Evolutionary conservation across 2,797 vertebrate species (phyloP), one percentile per base, ranked within the genome.

Genomic region (Tinamus major): DNA sequence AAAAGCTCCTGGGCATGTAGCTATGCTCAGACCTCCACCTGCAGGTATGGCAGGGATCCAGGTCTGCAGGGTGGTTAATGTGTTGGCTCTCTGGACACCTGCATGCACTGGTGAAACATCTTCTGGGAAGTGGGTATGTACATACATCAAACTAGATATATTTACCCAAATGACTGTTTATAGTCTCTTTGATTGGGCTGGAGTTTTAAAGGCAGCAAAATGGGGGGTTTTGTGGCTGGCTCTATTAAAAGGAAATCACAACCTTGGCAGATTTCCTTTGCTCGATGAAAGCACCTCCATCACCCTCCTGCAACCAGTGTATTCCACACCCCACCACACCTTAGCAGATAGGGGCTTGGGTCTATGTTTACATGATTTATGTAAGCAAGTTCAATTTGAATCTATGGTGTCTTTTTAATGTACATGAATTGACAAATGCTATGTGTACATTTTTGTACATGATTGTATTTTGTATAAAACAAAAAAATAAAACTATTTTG

Each of bases 371-470:
- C 95, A 89, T 94, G 88, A 96, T 95, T 61, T 94, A 80, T 49
- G 94, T 95, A 96, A 98, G 94, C 93, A 92, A 94, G 81, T 95
- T 96, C 83, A 93, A 95, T 94, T 89, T 86, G 44, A 76, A 95
- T 82, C 53, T 11, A 14, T 4, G 1, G 23, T 33, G 41, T 85
- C 79, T 71, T 96, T 96, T 94, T 76, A 81, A 89, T 33, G 58
- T 76, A 87, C 94, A 97, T 93, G 92, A 95, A 97, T 94, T 58
- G 80, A 97, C 83, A 98, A 97, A 94, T 96, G 93, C 96, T 97
- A 97, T 97, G 96, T 98, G 98, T 98, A 98, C 98, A 98, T 98
- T 98, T 98, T 98, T 98, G 98, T 98, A 98, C 98, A 98, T 98
- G 97, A 97, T 97, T 96, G 95, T 98, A 98, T 98, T 98, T 99